Evolutionary conservation across 2,113 vertebrate species (phyloP).

Genomic region (Corythoichthys haematopterus): DNA sequence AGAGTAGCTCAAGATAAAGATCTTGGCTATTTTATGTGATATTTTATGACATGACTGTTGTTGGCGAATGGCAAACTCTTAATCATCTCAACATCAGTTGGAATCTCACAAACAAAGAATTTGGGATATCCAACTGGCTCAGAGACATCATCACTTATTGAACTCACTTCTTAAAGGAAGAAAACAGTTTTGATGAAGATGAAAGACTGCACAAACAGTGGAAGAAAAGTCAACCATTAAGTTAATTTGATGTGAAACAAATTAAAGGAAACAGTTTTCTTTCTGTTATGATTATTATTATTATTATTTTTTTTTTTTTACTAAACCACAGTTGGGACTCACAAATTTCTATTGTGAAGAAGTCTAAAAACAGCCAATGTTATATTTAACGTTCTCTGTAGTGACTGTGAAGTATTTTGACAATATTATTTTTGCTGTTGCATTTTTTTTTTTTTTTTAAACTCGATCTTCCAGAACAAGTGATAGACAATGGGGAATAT

Average conservation of each 20-base stretch:
- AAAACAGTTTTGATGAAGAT: slow-evolving; percentile 35
- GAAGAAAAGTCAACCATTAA: slow-evolving; percentile 12
- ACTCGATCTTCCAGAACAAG: slow-evolving; percentile 73
- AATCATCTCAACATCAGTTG: slow-evolving; percentile 6
- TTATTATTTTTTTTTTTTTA: no score
- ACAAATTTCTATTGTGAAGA: slow-evolving; percentile 70
- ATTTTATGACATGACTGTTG: slow-evolving; percentile 5
- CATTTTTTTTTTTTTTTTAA: slow-evolving; percentile 39
- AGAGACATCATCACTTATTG: slow-evolving; percentile 33
- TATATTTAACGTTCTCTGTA: slow-evolving; percentile 71
- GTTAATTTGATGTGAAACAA: slow-evolving; percentile 53
- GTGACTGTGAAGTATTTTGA: slow-evolving; percentile 74
- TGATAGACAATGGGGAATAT: no score
- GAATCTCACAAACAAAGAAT: slow-evolving; percentile 20
- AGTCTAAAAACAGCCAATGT: slow-evolving; percentile 53
- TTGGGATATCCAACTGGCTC: slow-evolving; percentile 5
- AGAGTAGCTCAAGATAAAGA: slow-evolving; percentile 11
- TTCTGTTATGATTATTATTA: slow-evolving; percentile 60
- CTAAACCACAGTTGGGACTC: slow-evolving; percentile 46
- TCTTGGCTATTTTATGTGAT: slow-evolving; percentile 33
- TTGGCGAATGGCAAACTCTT: slow-evolving; percentile 8
- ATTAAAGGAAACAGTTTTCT: slow-evolving; percentile 56
- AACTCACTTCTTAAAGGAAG: slow-evolving; percentile 39
- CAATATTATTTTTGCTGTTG: slow-evolving; percentile 50
- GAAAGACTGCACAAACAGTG: background rate